Evolutionary conservation across 2,797 vertebrate species (phyloP).

Genomic region (Muscicapa striata): DNA sequence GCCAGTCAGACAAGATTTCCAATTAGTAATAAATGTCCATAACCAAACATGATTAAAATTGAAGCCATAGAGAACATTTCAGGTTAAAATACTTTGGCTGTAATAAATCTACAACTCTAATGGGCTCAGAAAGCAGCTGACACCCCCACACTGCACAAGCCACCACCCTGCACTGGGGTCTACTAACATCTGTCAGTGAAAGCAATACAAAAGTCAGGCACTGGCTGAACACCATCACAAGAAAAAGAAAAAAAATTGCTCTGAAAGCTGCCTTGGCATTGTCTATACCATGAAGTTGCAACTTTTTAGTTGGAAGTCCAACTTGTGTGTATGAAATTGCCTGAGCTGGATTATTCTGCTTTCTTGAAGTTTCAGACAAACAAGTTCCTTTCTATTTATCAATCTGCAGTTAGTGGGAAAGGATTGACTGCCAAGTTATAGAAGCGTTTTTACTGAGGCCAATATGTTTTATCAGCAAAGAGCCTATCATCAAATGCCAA

Average conservation of each 20-base stretch:
- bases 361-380: background rate
- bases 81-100: background rate
- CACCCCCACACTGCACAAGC: background rate
- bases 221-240: background rate
- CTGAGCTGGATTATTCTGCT: background rate
- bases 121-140: background rate
- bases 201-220: background rate
- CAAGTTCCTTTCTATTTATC: background rate
- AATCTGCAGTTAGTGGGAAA: background rate
- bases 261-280: background rate
- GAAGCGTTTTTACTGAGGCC: constrained; percentile 3
- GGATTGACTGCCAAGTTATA: background rate
- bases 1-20: background rate
- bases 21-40: background rate
- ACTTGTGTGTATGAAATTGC: background rate
- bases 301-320: background rate
- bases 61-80: background rate
- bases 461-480: constrained; percentile 11
- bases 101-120: constrained; percentile 3
- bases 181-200: background rate
- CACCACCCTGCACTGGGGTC: background rate
- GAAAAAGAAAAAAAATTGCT: background rate
- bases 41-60: background rate
- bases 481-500: background rate
- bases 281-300: background rate